Base-by-base conservation (phyloP, 2,113 vertebrate genomes). In the Brevimyrus niger region DNA sequence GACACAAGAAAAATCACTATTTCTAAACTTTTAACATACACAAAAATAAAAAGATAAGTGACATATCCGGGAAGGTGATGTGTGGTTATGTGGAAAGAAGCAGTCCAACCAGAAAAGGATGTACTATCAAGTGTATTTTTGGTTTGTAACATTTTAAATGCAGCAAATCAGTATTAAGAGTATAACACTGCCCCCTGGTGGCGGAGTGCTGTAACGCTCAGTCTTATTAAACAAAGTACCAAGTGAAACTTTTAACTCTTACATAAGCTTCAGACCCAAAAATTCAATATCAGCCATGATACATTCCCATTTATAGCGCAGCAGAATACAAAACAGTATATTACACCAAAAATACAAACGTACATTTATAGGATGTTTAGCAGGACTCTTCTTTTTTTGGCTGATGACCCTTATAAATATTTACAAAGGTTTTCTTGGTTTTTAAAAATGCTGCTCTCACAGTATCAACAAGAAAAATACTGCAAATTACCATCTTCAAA, bases 41-140 rank as follows among this genome's bases (percentile, higher is more conserved):
- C 73, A 80, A 80, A 42, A 42, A 38, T 42, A 80, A 5, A 80
- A 80, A 80, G 13, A 35, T 35, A 76, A 76, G 17, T 19, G 73
- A 80, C 73, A 80, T 6, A 35, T 38, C 3, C 1, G 5, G 69
- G 69, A 76, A 4, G 69, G 1, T 6, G 11, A 76, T 80, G 38
- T 80, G 69, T 19, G 35, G 5, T 80, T 42, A 80, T 42, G 35
- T 80, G 35, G 5, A 69, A 85, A 58, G 38, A 89, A 90, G 48
- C 23, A 87, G 83, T 89, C 19, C 47, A 88, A 65, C 50, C 73
- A 89, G 61, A 76, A 88, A 73, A 84, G 89, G 48, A 87, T 94
- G 92, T 91, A 55, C 27, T 94, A 92, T 93, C 91, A 94, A 94
- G 93, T 94, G 93, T 95, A 95, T 95, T 92, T 96, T 96, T 96